Evolutionary conservation across 2,888 invertebrate species (phyloP).

Genomic region (Drosophila paramelanica): DNA sequence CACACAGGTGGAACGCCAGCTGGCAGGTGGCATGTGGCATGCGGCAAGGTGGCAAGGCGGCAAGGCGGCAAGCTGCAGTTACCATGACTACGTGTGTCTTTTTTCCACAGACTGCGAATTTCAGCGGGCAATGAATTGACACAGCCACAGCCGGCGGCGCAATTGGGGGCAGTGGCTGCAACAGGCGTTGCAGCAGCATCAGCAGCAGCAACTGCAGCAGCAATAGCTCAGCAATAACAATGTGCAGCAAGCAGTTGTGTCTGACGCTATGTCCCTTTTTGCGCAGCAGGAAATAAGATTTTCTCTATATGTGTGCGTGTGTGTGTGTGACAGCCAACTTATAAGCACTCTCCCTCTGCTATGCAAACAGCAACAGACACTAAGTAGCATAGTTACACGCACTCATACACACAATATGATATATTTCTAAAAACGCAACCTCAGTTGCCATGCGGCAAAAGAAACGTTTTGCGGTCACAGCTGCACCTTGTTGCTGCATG

Average conservation of each 20-base stretch:
- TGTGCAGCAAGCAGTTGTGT: constrained; percentile 33
- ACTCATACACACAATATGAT: constrained; percentile 55
- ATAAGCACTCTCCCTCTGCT: constrained; percentile 27
- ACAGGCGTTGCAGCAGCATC: no score
- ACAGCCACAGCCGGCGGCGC: constrained; percentile 17
- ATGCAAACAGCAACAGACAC: constrained; percentile 67
- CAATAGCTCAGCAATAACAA: constrained; percentile 38
- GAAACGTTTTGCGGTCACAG: constrained; percentile 45
- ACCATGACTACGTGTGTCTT: constrained; percentile 55
- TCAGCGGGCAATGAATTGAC: constrained; percentile 50
- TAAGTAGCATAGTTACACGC: constrained; percentile 71
- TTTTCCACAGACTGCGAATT: constrained; percentile 35
- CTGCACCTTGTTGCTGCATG: constrained; percentile 18
- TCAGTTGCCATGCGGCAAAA: constrained; percentile 33
- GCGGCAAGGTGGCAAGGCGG: constrained; percentile 13
- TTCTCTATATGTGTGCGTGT: constrained; percentile 2
- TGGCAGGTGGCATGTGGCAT: constrained; percentile 11
- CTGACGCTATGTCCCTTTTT: constrained; percentile 42
- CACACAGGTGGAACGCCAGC: constrained; percentile 8
- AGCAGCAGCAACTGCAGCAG: constrained; percentile 1
- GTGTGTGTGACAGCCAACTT: constrained; percentile 15
- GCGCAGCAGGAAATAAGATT: constrained; percentile 50
- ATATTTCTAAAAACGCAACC: constrained; percentile 56
- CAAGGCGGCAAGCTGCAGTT: constrained; percentile 17
- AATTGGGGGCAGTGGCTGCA: constrained; percentile 2